Base-by-base conservation (phyloP, 1,140 invertebrate species). In the Micrasema longulum region DNA sequence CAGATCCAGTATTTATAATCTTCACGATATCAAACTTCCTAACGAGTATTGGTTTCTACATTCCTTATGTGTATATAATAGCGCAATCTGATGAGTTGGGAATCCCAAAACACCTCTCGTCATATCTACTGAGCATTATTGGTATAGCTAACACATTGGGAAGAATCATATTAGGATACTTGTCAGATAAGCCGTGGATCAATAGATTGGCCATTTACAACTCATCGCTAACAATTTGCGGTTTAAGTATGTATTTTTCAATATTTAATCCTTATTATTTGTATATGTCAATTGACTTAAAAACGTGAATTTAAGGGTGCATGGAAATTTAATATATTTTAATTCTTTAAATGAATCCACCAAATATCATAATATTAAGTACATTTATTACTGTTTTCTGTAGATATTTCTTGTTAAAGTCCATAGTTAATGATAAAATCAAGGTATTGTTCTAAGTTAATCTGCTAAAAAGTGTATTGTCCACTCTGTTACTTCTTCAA, bases 31-130 rank as follows among this genome's bases (percentile, higher is more conserved):
- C 96, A 22, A 99, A 99, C 83, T 97, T 99, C 80, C 91, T 95
- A 77, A 99, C 96, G 6, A 97, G 94, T 79, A 93, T 99, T 76
- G 97, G 97, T 35, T 99, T 97, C 86, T 97, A 98, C 81, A 91
- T 97, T 77, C 97, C 97, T 64, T 95, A 97, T 84, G 87, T 98
- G 73, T 95, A 93, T 82, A 87, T 94, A 43, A 89, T 90, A 69
- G 85, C 90, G 48, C 88, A 90, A 81, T 90, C 91, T 2, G 82
- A 89, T 62, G 80, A 87, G 7, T 76, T 90, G 48, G 83, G 83
- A 0, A 86, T 95, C 11, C 73, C 82, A 1, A 80, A 87, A 73
- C 81, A 87, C 55, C 76, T 88, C 53, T 87, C 89, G 1, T 89
- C 88, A 73, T 91, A 89, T 76, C 83, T 96, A 62, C 83, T 96